A percentile compares a stretch with the other conserved stretches of the same genome.
Conservation (phyloP, 2,797 vertebrate genomes). For the Trachops cirrhosus region DNA sequence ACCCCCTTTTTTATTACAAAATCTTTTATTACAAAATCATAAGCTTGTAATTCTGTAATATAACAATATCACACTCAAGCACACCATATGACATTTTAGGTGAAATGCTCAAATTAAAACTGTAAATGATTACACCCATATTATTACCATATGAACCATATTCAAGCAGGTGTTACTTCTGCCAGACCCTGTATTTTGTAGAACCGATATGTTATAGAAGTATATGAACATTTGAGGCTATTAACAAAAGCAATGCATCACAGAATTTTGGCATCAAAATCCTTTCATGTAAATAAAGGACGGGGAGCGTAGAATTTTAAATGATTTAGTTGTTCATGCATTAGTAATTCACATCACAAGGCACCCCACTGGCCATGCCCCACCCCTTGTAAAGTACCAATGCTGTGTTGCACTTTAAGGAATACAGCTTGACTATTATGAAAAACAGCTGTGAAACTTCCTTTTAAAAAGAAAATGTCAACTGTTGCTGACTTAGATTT, state of each 20-base stretch:
- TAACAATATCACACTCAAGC: too few relatives aligned
- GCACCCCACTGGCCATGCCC: not conserved
- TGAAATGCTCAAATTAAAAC: too few relatives aligned
- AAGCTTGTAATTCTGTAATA: too few relatives aligned
- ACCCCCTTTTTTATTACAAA: too few relatives aligned
- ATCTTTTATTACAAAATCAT: too few relatives aligned
- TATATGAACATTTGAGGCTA: not conserved
- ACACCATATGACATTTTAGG: too few relatives aligned
- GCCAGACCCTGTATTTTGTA: not conserved
- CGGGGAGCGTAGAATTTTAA: not conserved
- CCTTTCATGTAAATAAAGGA: not conserved
- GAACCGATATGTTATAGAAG: not conserved
- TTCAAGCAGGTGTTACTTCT: too few relatives aligned
- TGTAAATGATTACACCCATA: too few relatives aligned
- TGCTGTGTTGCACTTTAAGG: not conserved
- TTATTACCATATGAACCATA: too few relatives aligned
- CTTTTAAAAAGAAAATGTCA: conserved; percentile 39
- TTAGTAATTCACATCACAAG: not conserved
- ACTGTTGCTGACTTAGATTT: not conserved
- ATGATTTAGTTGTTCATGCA: not conserved
- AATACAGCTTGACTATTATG: not conserved
- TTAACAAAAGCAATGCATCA: not conserved
- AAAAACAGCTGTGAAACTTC: not conserved
- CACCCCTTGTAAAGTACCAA: not conserved
- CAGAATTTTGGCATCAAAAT: not conserved